Evolutionary conservation across 2,888 invertebrate species (phyloP), one percentile per base, ranked within the genome.

Genomic region (Strigamia maritima): DNA sequence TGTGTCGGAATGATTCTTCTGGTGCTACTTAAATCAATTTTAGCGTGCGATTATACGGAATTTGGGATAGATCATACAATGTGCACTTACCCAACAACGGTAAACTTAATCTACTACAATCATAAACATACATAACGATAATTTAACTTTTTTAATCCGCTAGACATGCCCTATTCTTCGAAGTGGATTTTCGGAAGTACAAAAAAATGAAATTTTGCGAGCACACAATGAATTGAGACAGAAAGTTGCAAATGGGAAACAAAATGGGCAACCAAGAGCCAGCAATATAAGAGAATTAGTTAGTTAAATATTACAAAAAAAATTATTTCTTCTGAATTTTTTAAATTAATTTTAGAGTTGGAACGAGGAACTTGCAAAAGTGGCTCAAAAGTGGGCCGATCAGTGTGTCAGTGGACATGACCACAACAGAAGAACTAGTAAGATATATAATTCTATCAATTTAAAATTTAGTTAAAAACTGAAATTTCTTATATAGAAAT

Each of bases 321-420:
- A 28, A 74, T 22, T 22, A 74, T 22, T n/a, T 24, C 16, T 74
- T 31, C 1, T 74, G 12, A 35, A 14, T 10, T 24, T 77, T 44
- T 49, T 24, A 24, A 22, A 60, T 78, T 70, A 22, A 60, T 19
- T 78, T 3, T 28, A 78, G 78, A 16, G 35, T 31, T 78, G 78
- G 78, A 65, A 28, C n/a, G 78, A 54, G 0, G 78, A 78, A 65
- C 70, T 78, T 31, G 78, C 60, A 8, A 26, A 3, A 19, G 22
- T 78, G 14, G 78, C 78, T 14, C 78, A 78, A 78, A 60, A 12
- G 26, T 78, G 78, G 78, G 78, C 40, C n/a, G 70, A 78, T 31
- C 78, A 78, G 22, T 78, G 78, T 19, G 35, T 31, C 4, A 22
- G 70, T 24, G 35, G 31, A 8, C 78, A 78, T 24, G 78, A 78